Conservation (phyloP, 2,113 vertebrate species). For the Pseudopodoces humilis region DNA sequence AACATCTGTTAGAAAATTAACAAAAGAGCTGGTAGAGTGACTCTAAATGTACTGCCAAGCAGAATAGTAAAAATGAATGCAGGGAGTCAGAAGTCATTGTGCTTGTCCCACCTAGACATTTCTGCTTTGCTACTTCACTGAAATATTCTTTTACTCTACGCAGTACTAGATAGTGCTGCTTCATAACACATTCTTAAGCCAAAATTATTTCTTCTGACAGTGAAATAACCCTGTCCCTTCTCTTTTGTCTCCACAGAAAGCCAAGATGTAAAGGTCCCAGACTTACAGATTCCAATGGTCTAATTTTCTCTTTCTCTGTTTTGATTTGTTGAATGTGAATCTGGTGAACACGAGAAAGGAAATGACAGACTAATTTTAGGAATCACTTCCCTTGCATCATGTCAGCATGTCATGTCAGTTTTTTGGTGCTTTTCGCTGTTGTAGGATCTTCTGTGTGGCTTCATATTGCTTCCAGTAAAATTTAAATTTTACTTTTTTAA, state of each 20-base stretch:
- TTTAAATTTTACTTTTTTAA: background rate
- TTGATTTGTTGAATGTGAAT: background rate
- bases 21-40: background rate
- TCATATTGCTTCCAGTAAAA: background rate
- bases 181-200: background rate
- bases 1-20: background rate
- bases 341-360: background rate
- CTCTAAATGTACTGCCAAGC: background rate
- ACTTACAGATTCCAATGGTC: background rate
- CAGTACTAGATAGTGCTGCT: background rate
- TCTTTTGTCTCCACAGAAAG: background rate
- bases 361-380: background rate
- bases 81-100: background rate
- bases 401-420: background rate
- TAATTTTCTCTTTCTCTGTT: background rate
- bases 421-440: background rate
- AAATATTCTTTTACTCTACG: background rate
- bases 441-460: background rate
- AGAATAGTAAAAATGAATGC: background rate
- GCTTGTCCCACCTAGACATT: background rate
- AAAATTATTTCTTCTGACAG: background rate
- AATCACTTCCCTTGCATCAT: background rate
- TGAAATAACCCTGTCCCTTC: background rate
- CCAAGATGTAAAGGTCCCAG: background rate
- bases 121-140: background rate